Base-by-base conservation (phyloP, 1,140 invertebrate genomes). In the Drosophila dunni region DNA sequence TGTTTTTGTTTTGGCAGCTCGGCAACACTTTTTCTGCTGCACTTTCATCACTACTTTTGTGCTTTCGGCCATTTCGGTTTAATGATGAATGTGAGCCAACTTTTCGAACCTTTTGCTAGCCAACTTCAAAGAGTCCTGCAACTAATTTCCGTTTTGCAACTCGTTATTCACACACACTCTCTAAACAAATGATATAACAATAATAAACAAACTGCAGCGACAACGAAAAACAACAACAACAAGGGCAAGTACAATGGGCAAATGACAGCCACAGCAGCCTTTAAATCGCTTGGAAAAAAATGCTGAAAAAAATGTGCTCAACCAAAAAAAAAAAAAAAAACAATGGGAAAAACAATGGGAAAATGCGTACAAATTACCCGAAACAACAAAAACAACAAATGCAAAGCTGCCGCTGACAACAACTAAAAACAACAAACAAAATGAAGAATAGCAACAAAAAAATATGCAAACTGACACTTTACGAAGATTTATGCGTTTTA, bases 401-500 rank as follows among this genome's bases (percentile, higher is more conserved):
- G 61, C 62, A 79, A 86, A 71, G 69, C 82, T 85, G 82, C 66
- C 62, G 79, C 77, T 86, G 83, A 80, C 76, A 85, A 73, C 75
- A 63, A 69, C 80, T 20, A 20, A 20, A 20, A 83, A 65, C 63
- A 56, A 53, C 61, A 24, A 24, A 46, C 61, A 57, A 67, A 44
- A 79, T 38, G 46, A 53, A 48, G 44, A 86, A 85, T 54, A 80
- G 70, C 66, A 63, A 24, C 58, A 50, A 48, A 54, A 85, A 85
- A 89, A 89, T 89, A 88, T 88, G 84, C 77, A 89, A 80, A 84
- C 77, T 88, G 84, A 88, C 84, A 88, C 80, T 88, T 89, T 89
- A 89, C 84, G 80, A 88, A 88, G 84, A 88, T 88, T 88, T 88
- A 88, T 88, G 80, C 84, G 84, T 78, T 89, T 86, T 86, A 86